These are phyloP conservation scores for Phataginus tetradactyla DNA, from an alignment of 2,797 vertebrate genomes.

Conservation along the genomic window DNA sequence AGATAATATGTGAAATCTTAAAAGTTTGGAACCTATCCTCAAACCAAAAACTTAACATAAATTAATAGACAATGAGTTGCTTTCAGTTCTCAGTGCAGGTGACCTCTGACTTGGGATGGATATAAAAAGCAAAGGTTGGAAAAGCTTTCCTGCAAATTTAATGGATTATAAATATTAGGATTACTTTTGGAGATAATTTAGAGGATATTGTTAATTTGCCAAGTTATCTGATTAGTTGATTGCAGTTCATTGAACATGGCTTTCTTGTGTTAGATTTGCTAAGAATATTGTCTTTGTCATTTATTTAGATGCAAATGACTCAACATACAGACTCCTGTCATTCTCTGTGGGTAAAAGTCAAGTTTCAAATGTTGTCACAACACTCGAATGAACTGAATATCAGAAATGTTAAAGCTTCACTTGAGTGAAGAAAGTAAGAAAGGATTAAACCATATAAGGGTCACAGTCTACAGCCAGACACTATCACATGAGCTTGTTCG, in stretches of 20 bases:
- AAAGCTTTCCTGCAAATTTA: constrained; percentile 15
- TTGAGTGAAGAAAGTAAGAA: neutral
- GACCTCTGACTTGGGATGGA: neutral
- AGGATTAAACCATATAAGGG: neutral
- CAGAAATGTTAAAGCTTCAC: neutral
- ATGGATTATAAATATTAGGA: constrained; percentile 62
- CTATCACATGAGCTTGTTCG: neutral
- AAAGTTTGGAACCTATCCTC: neutral
- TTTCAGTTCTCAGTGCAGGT: neutral
- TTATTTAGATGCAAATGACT: constrained; percentile 12
- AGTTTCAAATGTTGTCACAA: neutral
- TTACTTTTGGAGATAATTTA: constrained; percentile 63
- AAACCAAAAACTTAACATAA: neutral
- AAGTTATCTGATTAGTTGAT: constrained; percentile 56
- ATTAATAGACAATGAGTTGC: neutral
- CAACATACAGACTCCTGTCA: neutral
- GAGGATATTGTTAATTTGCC: constrained; percentile 58
- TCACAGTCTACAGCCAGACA: neutral
- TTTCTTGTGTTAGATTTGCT: constrained; percentile 28
- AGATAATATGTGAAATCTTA: neutral
- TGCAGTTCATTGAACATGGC: neutral
- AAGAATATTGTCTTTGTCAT: neutral
- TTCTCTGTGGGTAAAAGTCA: neutral
- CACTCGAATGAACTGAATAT: constrained; percentile 19
- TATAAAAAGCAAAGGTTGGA: neutral